Percentiles rank a stretch among this genome's conserved stretches.
Conservation (phyloP, 2,797 vertebrate genomes). For the Eptatretus atami region DNA sequence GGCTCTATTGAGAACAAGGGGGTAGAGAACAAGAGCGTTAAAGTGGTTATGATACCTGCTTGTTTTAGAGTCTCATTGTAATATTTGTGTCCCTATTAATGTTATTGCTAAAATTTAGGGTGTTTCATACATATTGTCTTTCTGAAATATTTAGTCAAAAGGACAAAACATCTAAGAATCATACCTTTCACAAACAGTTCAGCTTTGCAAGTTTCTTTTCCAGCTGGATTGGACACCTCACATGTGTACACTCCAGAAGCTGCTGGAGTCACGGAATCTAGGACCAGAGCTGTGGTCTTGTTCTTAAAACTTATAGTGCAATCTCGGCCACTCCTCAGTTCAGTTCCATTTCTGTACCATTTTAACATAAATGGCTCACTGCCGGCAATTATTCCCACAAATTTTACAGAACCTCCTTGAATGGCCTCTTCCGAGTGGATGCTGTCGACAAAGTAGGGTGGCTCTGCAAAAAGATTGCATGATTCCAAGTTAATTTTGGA, state of each 20-base stretch:
- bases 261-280: constrained; percentile 29
- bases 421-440: constrained; percentile 45
- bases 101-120: no score
- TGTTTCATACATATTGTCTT: no score
- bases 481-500: no score
- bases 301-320: constrained; percentile 44
- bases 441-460: constrained; percentile 54
- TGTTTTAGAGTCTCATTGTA: no score
- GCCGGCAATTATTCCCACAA: constrained; percentile 61
- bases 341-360: constrained; percentile 71
- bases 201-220: constrained; percentile 42
- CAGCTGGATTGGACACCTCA: constrained; percentile 57
- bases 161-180: constrained; percentile 10
- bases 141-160: no score
- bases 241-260: constrained; percentile 73
- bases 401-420: constrained; percentile 36
- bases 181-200: constrained; percentile 66
- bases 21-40: not conserved
- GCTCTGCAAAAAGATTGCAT: constrained; percentile 22
- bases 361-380: constrained; percentile 54
- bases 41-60: no score
- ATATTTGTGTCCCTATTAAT: no score
- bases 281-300: constrained; percentile 34
- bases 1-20: constrained; percentile 30
- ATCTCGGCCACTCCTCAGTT: constrained; percentile 28